Percentiles rank a stretch among this genome's conserved stretches.
Conservation (phyloP, 2,797 vertebrate species). For the Buphagus erythrorhynchus region DNA sequence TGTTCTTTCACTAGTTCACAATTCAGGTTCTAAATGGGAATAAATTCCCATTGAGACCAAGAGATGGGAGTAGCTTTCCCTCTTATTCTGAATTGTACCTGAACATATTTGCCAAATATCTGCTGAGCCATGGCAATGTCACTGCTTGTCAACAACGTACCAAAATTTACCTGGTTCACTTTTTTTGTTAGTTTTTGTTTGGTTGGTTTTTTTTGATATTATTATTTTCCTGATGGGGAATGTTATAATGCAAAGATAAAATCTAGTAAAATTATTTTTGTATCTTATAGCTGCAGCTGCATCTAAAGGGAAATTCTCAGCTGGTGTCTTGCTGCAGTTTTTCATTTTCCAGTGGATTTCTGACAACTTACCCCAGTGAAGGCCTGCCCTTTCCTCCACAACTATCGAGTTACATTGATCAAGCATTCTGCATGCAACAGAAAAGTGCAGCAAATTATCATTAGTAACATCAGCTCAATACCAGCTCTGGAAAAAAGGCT, state of each 20-base stretch:
- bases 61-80: not conserved
- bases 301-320: not conserved
- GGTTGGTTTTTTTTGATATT: not conserved
- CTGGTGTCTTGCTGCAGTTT: not conserved
- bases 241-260: not conserved
- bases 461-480: not conserved
- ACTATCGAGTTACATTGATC: not conserved
- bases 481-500: not conserved
- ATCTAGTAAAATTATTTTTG: not conserved
- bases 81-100: not conserved
- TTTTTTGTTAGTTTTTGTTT: not conserved
- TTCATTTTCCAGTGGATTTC: not conserved
- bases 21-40: not conserved
- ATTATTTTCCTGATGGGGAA: not conserved
- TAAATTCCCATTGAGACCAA: too few species aligned
- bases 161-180: not conserved
- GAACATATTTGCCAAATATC: not conserved
- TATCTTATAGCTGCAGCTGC: not conserved
- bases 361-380: not conserved
- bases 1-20: not conserved
- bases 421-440: not conserved
- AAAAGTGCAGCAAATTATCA: not conserved
- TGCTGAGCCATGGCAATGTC: not conserved
- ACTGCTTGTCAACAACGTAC: fast-evolving
- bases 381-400: not conserved